Percentiles rank a stretch among this genome's conserved stretches.
phyloP scores from a whole-genome alignment of 2,113 vertebrate genomes.

The Gobiocypris rarus region DNA sequence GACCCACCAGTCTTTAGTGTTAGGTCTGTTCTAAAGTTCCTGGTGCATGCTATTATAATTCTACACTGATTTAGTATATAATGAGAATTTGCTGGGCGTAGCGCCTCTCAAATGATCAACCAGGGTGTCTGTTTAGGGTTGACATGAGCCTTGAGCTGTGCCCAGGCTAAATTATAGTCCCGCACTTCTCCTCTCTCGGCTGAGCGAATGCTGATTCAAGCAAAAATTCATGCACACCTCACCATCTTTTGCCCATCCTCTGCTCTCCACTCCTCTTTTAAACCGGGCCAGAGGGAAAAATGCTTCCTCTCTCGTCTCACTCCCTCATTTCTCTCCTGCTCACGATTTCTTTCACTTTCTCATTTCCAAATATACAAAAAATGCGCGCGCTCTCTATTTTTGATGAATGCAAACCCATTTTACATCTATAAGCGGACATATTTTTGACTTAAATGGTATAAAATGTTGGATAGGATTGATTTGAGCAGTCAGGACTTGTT shows the following conservation, averaged over 20 bases:
- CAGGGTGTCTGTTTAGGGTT: conserved; percentile 59
- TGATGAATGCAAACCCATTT: not conserved
- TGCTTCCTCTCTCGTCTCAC: not conserved
- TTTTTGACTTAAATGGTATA: not conserved
- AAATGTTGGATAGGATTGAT: not conserved
- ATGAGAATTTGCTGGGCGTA: conserved; percentile 50
- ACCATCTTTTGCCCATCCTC: conserved; percentile 60
- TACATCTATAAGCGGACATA: not conserved
- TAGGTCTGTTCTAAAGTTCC: conserved; percentile 44
- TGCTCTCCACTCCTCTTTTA: conserved; percentile 43
- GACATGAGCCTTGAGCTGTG: conserved; percentile 58
- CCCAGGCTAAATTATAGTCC: conserved; percentile 60
- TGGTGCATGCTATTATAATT: conserved; percentile 48
- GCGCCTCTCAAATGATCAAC: conserved; percentile 55
- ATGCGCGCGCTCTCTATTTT: not conserved
- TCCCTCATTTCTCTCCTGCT: conserved; percentile 2
- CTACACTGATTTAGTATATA: conserved; percentile 48
- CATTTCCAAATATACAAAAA: not conserved
- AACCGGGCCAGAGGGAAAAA: conserved; percentile 43
- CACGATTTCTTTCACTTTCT: conserved; percentile 8
- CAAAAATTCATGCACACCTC: conserved; percentile 65
- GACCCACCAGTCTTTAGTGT: conserved; percentile 17
- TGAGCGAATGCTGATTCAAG: conserved; percentile 64
- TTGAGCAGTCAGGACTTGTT: not conserved
- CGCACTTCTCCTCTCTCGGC: conserved; percentile 51